Evolutionary conservation across 2,113 vertebrate species (phyloP).

Genomic region (Empidonax alnorum): DNA sequence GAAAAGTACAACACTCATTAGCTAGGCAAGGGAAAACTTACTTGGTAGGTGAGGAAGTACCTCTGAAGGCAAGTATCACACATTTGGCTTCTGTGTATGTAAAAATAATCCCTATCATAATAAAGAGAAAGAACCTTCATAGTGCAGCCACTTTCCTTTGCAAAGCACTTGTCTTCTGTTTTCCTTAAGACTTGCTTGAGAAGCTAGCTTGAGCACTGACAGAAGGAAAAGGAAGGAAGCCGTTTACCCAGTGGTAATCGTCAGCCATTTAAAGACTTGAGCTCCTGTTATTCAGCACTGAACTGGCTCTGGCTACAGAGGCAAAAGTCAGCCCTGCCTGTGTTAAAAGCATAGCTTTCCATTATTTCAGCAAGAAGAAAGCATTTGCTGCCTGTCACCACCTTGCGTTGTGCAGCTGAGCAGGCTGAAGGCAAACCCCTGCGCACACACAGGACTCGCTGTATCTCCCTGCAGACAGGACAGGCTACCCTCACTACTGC

Average conservation of each 20-base stretch:
- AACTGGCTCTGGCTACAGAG: not conserved
- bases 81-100: not conserved
- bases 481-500: not conserved
- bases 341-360: not conserved
- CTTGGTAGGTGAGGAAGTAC: not conserved
- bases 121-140: not conserved
- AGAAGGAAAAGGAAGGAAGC: not conserved
- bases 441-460: accelerated
- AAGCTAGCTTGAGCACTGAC: not conserved
- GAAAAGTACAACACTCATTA: not conserved
- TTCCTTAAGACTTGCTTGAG: not conserved
- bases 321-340: not conserved
- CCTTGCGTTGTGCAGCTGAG: not conserved
- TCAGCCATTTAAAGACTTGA: not conserved
- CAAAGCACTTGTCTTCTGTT: not conserved
- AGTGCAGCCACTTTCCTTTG: not conserved
- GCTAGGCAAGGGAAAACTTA: not conserved
- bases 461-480: not conserved
- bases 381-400: not conserved
- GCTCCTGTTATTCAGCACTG: not conserved
- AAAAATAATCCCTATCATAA: not conserved
- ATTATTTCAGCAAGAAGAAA: not conserved
- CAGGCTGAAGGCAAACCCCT: not conserved
- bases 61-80: not conserved
- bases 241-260: not conserved